phyloP scores from a whole-genome alignment of 2,888 invertebrate genomes.

The Heteromurus nitidus region DNA sequence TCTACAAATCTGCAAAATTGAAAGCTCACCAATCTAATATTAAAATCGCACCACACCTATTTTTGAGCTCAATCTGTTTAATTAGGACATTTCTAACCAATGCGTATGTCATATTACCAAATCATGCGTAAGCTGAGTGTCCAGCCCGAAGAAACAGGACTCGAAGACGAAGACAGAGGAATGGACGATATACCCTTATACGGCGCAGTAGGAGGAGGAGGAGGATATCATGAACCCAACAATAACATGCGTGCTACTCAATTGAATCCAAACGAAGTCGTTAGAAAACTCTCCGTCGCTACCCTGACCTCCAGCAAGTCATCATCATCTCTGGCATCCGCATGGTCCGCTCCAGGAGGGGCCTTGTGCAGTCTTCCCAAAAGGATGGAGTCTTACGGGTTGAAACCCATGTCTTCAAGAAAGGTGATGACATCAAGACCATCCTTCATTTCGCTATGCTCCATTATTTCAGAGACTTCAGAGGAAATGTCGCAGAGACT shows the following conservation, averaged over 20 bases:
- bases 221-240: neutral
- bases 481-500: neutral
- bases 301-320: slow-evolving; percentile 13
- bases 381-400: neutral
- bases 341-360: slow-evolving; percentile 30
- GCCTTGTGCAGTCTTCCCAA: neutral
- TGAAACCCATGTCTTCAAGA: slow-evolving; percentile 22
- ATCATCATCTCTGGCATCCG: neutral
- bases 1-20: no score
- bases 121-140: slow-evolving; percentile 38
- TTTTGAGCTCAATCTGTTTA: no score
- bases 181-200: neutral
- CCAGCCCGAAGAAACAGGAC: slow-evolving; percentile 32
- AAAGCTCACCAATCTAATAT: no score
- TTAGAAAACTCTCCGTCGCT: neutral
- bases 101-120: slow-evolving; percentile 18
- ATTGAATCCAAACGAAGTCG: neutral
- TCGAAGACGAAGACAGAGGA: slow-evolving; percentile 4
- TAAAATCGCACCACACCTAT: no score
- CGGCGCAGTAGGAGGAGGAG: neutral
- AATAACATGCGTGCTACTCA: neutral
- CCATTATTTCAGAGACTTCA: slow-evolving; percentile 53
- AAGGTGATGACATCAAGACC: slow-evolving; percentile 50
- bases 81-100: no score
- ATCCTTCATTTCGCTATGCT: slow-evolving; percentile 56